phyloP scores from a whole-genome alignment of 1,140 invertebrate genomes.

The Stegodyphus dumicola region DNA sequence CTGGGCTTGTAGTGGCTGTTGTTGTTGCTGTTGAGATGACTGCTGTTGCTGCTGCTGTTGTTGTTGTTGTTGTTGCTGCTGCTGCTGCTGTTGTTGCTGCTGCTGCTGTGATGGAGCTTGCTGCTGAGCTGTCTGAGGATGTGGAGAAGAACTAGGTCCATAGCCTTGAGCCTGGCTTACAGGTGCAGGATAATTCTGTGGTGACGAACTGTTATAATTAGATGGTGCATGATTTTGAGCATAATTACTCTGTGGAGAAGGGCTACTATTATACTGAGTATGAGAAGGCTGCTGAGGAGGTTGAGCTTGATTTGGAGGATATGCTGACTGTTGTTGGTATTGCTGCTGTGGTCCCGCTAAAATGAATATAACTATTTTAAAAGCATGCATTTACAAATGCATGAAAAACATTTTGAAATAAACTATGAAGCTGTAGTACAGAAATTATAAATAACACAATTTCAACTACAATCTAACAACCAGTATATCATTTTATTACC shows the following conservation, averaged over 20 bases:
- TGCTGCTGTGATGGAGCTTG: background rate
- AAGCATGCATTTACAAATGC: background rate
- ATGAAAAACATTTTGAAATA: no score
- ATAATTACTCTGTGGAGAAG: constrained; percentile 29
- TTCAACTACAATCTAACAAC: no score
- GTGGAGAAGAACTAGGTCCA: constrained; percentile 37
- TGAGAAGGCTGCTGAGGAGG: constrained; percentile 13
- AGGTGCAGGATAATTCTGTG: constrained; percentile 38
- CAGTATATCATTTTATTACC: no score
- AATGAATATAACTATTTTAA: background rate
- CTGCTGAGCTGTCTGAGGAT: constrained; percentile 28
- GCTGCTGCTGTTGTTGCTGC: constrained; percentile 4
- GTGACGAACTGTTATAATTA: constrained; percentile 21
- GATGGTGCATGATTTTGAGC: constrained; percentile 17
- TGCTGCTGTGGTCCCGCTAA: constrained; percentile 28
- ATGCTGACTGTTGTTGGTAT: background rate
- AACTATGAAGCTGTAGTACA: no score
- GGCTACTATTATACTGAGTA: constrained; percentile 22
- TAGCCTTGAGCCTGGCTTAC: constrained; percentile 33
- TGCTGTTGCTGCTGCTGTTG: constrained; percentile 21
- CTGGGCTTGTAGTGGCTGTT: constrained; percentile 8
- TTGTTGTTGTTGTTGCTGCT: background rate
- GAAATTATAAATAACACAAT: no score
- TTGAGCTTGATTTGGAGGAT: constrained; percentile 14
- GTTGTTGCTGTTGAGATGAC: background rate